These are phyloP conservation scores for Adrianichthys oophorus DNA, from an alignment of 2,797 vertebrate species.

Conservation along the genomic window DNA sequence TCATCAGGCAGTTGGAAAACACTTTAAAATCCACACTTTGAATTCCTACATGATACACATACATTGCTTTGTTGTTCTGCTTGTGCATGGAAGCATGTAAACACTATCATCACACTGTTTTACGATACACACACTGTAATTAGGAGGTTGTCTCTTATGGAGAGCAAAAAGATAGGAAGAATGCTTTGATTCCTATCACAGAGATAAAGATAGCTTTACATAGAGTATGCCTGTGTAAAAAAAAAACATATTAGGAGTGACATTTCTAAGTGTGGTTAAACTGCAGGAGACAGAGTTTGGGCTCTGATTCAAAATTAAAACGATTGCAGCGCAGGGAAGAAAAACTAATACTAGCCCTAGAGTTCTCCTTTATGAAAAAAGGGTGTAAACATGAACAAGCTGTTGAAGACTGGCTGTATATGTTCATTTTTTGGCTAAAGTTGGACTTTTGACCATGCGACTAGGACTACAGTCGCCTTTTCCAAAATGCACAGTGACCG, in stretches of 20 bases:
- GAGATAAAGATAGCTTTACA: slow-evolving; percentile 7
- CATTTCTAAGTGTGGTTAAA: slow-evolving; percentile 5
- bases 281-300: neutral
- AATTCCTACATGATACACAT: slow-evolving; percentile 15
- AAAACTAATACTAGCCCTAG: neutral
- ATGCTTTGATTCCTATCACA: slow-evolving; percentile 8
- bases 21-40: slow-evolving; percentile 23
- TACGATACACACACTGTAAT: slow-evolving; percentile 25
- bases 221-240: neutral
- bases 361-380: too few species aligned
- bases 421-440: too few species aligned
- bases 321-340: neutral
- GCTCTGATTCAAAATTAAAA: neutral
- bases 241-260: neutral
- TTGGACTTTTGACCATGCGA: too few species aligned
- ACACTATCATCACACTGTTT: slow-evolving; percentile 17
- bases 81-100: neutral
- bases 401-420: too few species aligned
- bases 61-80: slow-evolving; percentile 12
- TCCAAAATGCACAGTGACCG: too few species aligned
- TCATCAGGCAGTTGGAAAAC: slow-evolving; percentile 10
- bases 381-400: too few species aligned
- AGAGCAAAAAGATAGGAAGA: slow-evolving; percentile 2
- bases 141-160: slow-evolving; percentile 16
- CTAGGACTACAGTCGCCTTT: too few species aligned